Conservation (phyloP, 2,888 invertebrate genomes). For the Aspidiotus destructor region DNA sequence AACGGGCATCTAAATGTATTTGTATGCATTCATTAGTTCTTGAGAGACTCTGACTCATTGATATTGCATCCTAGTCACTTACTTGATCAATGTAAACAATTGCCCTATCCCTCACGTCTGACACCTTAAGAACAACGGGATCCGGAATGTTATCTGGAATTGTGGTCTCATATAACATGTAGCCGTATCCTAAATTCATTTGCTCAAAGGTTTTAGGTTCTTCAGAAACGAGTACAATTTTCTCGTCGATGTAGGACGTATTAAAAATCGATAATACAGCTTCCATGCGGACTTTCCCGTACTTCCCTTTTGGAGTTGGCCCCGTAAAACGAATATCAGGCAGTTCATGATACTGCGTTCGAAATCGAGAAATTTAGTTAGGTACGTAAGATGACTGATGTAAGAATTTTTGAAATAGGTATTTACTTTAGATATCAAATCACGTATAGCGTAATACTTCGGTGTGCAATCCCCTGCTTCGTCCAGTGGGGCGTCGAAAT, state of each 20-base stretch:
- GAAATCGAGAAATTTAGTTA: too few species aligned
- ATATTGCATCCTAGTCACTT: too few species aligned
- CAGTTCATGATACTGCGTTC: too few species aligned
- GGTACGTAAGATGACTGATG: too few species aligned
- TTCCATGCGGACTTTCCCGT: constrained; percentile 48
- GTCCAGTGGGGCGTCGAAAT: constrained; percentile 80
- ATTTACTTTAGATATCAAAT: constrained; percentile 41
- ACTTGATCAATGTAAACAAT: constrained; percentile 51
- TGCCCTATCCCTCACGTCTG: constrained; percentile 56
- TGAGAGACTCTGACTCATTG: too few species aligned
- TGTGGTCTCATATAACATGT: constrained; percentile 54
- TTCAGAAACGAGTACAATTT: background rate
- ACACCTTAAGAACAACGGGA: constrained; percentile 46
- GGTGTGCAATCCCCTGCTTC: constrained; percentile 82
- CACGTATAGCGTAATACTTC: constrained; percentile 64
- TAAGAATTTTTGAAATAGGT: too few species aligned
- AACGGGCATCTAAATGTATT: too few species aligned
- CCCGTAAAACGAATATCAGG: too few species aligned
- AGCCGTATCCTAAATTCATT: constrained; percentile 52
- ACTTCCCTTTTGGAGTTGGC: constrained; percentile 53
- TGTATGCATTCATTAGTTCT: too few species aligned
- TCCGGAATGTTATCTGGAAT: constrained; percentile 42
- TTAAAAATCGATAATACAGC: constrained; percentile 46
- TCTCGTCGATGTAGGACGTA: too few species aligned
- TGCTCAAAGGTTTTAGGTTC: constrained; percentile 54